Percentiles rank a stretch among this genome's conserved stretches.
Conservation (phyloP, 2,113 vertebrate genomes). For the Antechinus flavipes region DNA sequence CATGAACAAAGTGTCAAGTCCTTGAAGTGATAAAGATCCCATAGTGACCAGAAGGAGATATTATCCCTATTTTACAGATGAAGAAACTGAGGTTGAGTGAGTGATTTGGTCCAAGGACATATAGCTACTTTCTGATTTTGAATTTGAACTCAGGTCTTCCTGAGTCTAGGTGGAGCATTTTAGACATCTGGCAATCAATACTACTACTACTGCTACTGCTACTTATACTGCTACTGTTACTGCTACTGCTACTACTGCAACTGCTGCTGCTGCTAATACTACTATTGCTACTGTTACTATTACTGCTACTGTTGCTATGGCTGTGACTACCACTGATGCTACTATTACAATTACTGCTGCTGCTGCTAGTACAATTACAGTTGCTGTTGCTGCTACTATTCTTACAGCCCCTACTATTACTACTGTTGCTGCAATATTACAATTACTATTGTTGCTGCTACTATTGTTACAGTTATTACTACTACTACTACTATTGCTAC, state of each 20-base stretch:
- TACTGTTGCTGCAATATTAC: no score
- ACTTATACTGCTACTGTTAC: background rate
- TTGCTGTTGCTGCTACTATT: no score
- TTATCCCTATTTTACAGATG: background rate
- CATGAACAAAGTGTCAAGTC: background rate
- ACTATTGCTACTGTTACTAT: no score
- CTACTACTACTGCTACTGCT: background rate
- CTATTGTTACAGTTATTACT: no score
- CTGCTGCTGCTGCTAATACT: no score
- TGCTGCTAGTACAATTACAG: no score
- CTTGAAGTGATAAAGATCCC: background rate
- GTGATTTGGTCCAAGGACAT: background rate
- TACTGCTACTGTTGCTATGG: no score
- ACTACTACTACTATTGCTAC: no score
- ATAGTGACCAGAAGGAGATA: background rate
- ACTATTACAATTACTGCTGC: no score
- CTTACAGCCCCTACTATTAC: no score
- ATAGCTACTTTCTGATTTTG: background rate
- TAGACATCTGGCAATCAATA: background rate
- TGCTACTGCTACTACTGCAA: background rate
- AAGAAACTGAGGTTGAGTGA: background rate
- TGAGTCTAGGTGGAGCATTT: background rate
- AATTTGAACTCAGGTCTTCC: background rate
- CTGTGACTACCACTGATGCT: no score
- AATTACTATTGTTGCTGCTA: no score